phyloP scores from a whole-genome alignment of 2,797 vertebrate genomes.

The Luscinia luscinia region DNA sequence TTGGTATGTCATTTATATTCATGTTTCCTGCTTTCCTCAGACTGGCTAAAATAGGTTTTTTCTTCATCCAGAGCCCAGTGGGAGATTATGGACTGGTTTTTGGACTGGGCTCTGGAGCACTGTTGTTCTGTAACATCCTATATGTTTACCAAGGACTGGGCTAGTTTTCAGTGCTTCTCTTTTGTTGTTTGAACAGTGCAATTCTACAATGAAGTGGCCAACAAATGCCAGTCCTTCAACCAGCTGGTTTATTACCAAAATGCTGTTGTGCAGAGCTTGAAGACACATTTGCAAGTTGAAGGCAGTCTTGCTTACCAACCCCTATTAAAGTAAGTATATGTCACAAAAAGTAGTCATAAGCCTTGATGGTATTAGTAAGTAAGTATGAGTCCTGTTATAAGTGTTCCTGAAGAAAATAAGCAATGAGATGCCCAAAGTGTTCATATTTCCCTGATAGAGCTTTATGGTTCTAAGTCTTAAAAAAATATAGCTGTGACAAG shows the following conservation, averaged over 20 bases:
- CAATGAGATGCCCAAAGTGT: not conserved
- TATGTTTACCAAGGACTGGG: not conserved
- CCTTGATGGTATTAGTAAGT: not conserved
- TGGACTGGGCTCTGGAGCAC: not conserved
- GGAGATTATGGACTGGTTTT: not conserved
- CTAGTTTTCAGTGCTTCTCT: not conserved
- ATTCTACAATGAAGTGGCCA: constrained; percentile 89
- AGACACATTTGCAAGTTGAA: constrained; percentile 87
- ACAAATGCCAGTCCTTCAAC: constrained; percentile 94
- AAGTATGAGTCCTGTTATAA: not conserved
- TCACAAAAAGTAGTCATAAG: not conserved
- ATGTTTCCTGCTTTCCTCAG: not conserved
- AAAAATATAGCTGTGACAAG: not conserved
- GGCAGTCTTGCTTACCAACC: constrained; percentile 91
- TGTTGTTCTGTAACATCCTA: not conserved
- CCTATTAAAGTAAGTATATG: constrained; percentile 89
- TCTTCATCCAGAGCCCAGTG: not conserved
- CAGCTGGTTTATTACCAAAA: constrained; percentile 95
- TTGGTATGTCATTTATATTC: constrained; percentile 80
- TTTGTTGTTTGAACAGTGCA: constrained; percentile 77
- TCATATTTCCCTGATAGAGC: not conserved
- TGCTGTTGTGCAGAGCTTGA: constrained; percentile 88
- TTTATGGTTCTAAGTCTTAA: not conserved
- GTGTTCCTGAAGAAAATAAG: not conserved
- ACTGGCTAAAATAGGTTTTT: not conserved